Evolutionary conservation across 2,888 invertebrate species (phyloP).

Genomic region (Heliconius charithonia): DNA sequence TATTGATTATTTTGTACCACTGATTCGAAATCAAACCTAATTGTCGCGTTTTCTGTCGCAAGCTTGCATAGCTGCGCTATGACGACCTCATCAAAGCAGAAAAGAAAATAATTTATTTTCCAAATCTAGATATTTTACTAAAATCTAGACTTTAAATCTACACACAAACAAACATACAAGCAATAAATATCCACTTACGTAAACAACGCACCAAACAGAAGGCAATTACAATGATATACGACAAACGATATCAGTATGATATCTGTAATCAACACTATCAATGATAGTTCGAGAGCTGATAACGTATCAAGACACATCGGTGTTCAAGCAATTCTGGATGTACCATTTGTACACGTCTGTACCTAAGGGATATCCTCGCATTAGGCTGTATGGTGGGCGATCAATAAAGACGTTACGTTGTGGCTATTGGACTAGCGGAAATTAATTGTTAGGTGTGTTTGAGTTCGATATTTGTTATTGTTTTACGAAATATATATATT

Average conservation of each 20-base stretch:
- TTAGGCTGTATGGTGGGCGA: constrained; percentile 58
- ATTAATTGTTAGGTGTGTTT: background rate
- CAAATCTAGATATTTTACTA: background rate
- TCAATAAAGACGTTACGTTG: constrained; percentile 60
- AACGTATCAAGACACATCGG: constrained; percentile 56
- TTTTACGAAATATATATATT: background rate
- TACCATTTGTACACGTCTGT: constrained; percentile 64
- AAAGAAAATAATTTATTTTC: too few relatives aligned
- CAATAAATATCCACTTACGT: background rate
- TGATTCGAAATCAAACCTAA: too few relatives aligned
- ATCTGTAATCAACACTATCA: constrained; percentile 53
- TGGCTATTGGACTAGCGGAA: constrained; percentile 47
- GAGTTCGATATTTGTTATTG: background rate
- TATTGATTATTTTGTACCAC: too few relatives aligned
- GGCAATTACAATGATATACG: constrained; percentile 54
- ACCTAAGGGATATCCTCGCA: constrained; percentile 56
- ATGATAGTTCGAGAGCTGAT: constrained; percentile 54
- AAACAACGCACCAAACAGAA: constrained; percentile 13
- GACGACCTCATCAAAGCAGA: too few relatives aligned
- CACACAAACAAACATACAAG: background rate
- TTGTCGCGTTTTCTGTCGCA: too few relatives aligned
- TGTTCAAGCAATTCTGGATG: constrained; percentile 62
- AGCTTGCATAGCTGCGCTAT: too few relatives aligned
- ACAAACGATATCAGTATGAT: constrained; percentile 50
- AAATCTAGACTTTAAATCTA: background rate